These are phyloP conservation scores for Stomorhina lunata DNA, from an alignment of 2,888 invertebrate species.

Conservation along the genomic window DNA sequence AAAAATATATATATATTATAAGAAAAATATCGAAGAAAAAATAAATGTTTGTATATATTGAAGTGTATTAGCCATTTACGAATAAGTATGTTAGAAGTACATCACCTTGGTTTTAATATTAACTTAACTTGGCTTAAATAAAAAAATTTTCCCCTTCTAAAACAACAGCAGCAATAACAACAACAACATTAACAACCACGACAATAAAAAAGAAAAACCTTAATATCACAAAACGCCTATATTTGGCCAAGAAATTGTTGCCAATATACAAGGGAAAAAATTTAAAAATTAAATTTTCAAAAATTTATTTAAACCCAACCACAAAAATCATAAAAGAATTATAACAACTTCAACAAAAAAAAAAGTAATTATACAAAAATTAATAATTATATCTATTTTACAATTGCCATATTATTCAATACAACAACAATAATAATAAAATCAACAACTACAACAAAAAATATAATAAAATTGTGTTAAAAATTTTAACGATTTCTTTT, in stretches of 20 bases:
- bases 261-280: conserved; percentile 42
- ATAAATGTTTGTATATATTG: conserved; percentile 4
- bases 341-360: background rate
- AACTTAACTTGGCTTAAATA: conserved; percentile 51
- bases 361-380: background rate
- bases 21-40: conserved; percentile 17
- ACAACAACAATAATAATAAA: conserved; percentile 14
- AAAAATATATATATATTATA: background rate
- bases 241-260: conserved; percentile 49
- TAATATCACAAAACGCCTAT: conserved; percentile 39
- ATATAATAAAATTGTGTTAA: no score
- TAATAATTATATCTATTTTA: conserved; percentile 16
- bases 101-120: conserved; percentile 63
- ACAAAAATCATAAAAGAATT: background rate
- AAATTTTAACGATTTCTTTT: conserved; percentile 28
- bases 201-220: conserved; percentile 14
- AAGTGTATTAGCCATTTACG: no score
- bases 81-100: conserved; percentile 35
- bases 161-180: conserved; percentile 36
- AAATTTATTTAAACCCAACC: conserved; percentile 23
- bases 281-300: conserved; percentile 16
- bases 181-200: conserved; percentile 26
- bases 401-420: conserved; percentile 38
- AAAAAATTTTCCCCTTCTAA: conserved; percentile 63
- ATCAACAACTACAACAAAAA: no score